Base-by-base conservation (phyloP, 2,113 vertebrate species). In the Bufo gargarizans region DNA sequence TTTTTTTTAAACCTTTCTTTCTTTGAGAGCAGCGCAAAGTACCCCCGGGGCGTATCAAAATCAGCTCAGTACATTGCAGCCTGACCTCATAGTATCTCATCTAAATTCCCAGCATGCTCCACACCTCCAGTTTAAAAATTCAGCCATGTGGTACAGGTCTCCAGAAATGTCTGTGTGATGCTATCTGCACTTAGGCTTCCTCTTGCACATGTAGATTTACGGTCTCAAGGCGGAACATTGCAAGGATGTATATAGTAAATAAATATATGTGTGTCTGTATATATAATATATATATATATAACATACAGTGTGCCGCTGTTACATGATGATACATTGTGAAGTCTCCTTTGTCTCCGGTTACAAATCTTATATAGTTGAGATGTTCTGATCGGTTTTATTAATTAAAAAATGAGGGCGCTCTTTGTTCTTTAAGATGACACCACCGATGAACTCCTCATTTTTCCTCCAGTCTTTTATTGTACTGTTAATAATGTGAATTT, bases 51-150 rank as follows among this genome's bases (percentile, higher is more conserved):
- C 95, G 95, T 97, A 95, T 96, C 90, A 93, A 94, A 94, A 95
- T 96, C 94, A 93, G 96, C 98, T 97, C 97, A 94, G 98, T 97
- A 97, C 97, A 95, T 96, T 96, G 97, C 96, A 97, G 97, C 95
- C 96, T 97, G 97, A 97, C 96, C 98, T 98, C 97, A 96, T 86
- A 91, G 90, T 86, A 89, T 95, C 92, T 93, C 95, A 93, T 95
- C 97, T 90, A 89, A 94, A 94, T 93, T 94, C 89, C 93, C 97
- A 93, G 93, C 93, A 94, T 95, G 93, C 94, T 90, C 90, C 92
- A 86, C 89, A 92, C 93, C 93, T 90, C 93, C 92, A 93, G 95
- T 93, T 94, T 94, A 80, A 87, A 56, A 81, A 87, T 49, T 47
- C 55, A 77, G 22, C 86, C 50, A 79, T 86, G 74, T 79, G 58